Base-by-base conservation (phyloP, 2,888 invertebrate genomes). In the Calliphora vomitoria region DNA sequence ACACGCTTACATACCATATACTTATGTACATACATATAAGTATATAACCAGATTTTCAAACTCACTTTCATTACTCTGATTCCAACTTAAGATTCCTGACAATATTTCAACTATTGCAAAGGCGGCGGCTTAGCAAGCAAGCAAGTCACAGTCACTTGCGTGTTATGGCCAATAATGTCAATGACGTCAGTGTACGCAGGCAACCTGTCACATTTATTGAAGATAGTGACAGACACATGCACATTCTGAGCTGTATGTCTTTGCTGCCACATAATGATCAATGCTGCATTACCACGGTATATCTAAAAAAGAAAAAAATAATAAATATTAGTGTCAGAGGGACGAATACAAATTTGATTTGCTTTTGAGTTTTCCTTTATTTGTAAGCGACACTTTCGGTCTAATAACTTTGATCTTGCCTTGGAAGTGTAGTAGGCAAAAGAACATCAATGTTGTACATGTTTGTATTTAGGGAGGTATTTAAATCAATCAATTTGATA, bases 201-300 rank as follows among this genome's bases (percentile, higher is more conserved):
- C 76, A 83, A 83, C 78, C 71, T 83, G 83, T 83, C 83, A 71
- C 62, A 71, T 64, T 83, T 78, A 71, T 71, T 64, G 53, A 78
- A 20, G 69, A 83, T 64, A 55, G 18, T 71, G 78, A 74, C 85
- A 55, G 55, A 64, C 69, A 71, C 69, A 69, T 74, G 55, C n/a
- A 64, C 64, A 78, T 71, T 72, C 35, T 71, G 53, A 78, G 82
- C 55, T 38, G 66, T 68, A 74, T 50, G 44, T 13, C 44, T 47
- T 82, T 74, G 64, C 44, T 74, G 82, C 66, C 74, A 82, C 82
- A 66, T 66, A 66, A 31, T 55, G 18, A 38, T 55, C 31, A 55
- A 53, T 44, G 18, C 53, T 44, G 55, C 50, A 50, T n/a, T 41
- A 38, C 50, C 50, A n/a, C 0, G 4, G 13, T 50, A 50, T 50